Base-by-base conservation (phyloP, 2,888 invertebrate genomes). In the Drosophila colorata region DNA sequence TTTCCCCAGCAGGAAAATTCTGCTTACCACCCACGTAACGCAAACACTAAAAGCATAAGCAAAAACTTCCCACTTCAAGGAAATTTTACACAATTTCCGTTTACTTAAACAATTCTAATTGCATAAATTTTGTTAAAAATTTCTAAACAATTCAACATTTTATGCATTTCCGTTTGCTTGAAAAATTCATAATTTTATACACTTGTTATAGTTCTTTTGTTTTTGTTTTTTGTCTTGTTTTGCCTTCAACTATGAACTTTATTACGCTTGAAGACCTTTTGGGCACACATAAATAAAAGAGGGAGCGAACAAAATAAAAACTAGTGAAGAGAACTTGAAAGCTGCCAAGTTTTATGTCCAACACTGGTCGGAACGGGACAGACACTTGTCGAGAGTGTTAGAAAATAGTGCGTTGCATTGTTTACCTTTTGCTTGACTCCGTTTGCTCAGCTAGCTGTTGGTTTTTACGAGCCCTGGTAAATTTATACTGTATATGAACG, bases 391-490 rank as follows among this genome's bases (percentile, higher is more conserved):
- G 78, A 88, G 72, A 83, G 85, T 88, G 88, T 84, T 85, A 67
- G 83, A 89, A 87, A 89, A 89, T 89, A 87, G 88, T 89, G 87
- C 87, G 87, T 87, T 87, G 88, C 88, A 89, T 89, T 87, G 88
- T 87, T 87, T 89, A 87, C 80, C 76, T 88, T 87, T 85, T 74
- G 80, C 80, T 87, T 87, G 87, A 74, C 60, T 80, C 55, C 51
- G 71, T 69, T 74, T 79, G 78, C 69, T 78, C 61, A 64, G 63
- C 66, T 68, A 57, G 69, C 37, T 52, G 60, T 66, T 75, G 74
- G 13, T 61, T 70, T 72, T 68, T 69, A 65, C 61, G 80, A 74
- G 65, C 59, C 57, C 71, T 66, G 71, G 48, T 71, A 75, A 66
- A 72, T 78, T 69, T 79, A 79, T 73, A 73, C 60, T 41, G 41